Conservation (phyloP, 2,797 vertebrate genomes). For the Coluber constrictor region DNA sequence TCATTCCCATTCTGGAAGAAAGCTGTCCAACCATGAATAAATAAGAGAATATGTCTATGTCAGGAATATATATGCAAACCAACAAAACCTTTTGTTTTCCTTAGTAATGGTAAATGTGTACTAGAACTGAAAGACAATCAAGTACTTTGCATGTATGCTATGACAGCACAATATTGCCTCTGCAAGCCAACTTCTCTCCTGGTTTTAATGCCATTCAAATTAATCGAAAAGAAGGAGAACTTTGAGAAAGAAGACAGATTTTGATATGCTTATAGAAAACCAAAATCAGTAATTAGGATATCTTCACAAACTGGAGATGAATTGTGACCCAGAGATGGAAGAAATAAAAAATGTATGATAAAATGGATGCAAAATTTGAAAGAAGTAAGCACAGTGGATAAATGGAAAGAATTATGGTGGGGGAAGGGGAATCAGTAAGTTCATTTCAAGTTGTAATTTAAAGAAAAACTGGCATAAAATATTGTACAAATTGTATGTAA, state of each 20-base stretch:
- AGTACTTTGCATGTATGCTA: background rate
- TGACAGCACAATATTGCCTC: background rate
- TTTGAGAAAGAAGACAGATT: background rate
- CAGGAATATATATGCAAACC: background rate
- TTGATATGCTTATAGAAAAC: background rate
- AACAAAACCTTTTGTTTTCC: constrained; percentile 1
- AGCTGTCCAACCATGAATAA: background rate
- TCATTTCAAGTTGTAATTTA: background rate
- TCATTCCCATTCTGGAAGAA: background rate
- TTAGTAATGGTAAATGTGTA: background rate
- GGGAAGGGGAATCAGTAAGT: background rate
- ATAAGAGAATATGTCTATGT: background rate
- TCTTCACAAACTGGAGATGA: background rate
- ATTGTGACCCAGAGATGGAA: background rate
- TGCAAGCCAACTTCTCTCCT: background rate
- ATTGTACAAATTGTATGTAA: background rate
- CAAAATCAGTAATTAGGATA: background rate
- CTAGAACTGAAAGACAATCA: constrained; percentile 18
- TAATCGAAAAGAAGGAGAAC: background rate
- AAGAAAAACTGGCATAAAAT: background rate
- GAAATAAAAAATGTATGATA: background rate
- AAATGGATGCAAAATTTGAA: background rate
- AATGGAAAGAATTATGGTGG: background rate
- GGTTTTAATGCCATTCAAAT: background rate
- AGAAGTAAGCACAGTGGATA: background rate